Conservation (phyloP, 2,888 invertebrate genomes). For the Drosophila robusta region DNA sequence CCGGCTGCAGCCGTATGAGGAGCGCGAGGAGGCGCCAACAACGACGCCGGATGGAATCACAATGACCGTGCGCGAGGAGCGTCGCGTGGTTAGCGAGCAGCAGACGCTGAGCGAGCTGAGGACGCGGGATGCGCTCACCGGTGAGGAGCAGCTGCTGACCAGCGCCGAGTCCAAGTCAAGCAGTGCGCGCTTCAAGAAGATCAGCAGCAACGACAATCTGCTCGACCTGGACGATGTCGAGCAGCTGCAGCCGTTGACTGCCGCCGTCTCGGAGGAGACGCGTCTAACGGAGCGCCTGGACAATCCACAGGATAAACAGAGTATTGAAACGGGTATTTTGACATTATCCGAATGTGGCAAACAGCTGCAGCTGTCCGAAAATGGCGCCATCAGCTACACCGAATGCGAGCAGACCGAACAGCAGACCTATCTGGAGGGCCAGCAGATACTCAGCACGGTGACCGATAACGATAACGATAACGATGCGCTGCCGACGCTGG, state of each 20-base stretch:
- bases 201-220: slow-evolving; percentile 79
- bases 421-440: slow-evolving; percentile 74
- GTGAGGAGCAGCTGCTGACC: slow-evolving; percentile 80
- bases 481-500: slow-evolving; percentile 50
- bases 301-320: slow-evolving; percentile 84
- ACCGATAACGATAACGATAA: slow-evolving; percentile 28
- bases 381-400: slow-evolving; percentile 67
- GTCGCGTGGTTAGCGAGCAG: slow-evolving; percentile 78
- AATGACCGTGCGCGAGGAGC: slow-evolving; percentile 76
- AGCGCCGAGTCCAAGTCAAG: slow-evolving; percentile 76
- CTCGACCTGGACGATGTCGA: slow-evolving; percentile 74
- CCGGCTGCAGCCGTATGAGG: slow-evolving; percentile 78
- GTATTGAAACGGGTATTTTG: slow-evolving; percentile 84
- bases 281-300: slow-evolving; percentile 81
- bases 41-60: slow-evolving; percentile 3
- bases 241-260: slow-evolving; percentile 82
- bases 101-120: slow-evolving; percentile 76
- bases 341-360: slow-evolving; percentile 84
- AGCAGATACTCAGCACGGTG: slow-evolving; percentile 45
- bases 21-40: slow-evolving; percentile 52
- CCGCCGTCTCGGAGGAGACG: slow-evolving; percentile 83
- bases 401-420: slow-evolving; percentile 81
- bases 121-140: slow-evolving; percentile 72
- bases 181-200: slow-evolving; percentile 81
- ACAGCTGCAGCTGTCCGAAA: slow-evolving; percentile 72